These are phyloP conservation scores for Metaphire vulgaris DNA, from an alignment of 1,140 invertebrate genomes.

Conservation along the genomic window DNA sequence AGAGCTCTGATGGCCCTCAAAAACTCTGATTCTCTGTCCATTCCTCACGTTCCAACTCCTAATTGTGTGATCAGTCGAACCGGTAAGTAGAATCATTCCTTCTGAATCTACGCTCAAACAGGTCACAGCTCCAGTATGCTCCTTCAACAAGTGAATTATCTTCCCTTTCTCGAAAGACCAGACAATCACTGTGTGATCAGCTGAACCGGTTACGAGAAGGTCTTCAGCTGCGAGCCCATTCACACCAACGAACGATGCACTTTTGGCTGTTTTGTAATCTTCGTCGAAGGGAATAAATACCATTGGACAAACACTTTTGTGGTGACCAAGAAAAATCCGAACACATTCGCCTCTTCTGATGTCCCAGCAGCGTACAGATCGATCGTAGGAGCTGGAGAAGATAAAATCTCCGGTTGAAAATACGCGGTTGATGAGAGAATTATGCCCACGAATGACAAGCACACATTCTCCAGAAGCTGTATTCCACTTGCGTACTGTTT, in stretches of 20 bases:
- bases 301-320: constrained; percentile 55
- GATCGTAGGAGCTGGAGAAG: constrained; percentile 57
- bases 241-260: constrained; percentile 16
- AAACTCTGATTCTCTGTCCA: constrained; percentile 49
- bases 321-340: constrained; percentile 54
- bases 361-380: constrained; percentile 56
- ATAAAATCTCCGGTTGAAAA: constrained; percentile 57
- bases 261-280: constrained; percentile 35
- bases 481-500: constrained; percentile 58
- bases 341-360: constrained; percentile 53
- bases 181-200: constrained; percentile 53
- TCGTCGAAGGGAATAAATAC: constrained; percentile 54
- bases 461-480: constrained; percentile 55
- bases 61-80: constrained; percentile 53
- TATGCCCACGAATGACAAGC: constrained; percentile 53
- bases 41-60: constrained; percentile 55
- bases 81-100: constrained; percentile 54
- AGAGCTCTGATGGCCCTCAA: constrained; percentile 55
- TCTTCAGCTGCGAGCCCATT: constrained; percentile 39
- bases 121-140: constrained; percentile 54
- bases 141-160: constrained; percentile 51
- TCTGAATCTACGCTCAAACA: constrained; percentile 52
- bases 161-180: constrained; percentile 56
- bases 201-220: constrained; percentile 55
- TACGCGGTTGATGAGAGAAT: constrained; percentile 54